Base-by-base conservation (phyloP, 2,797 vertebrate species). In the Lophotriccus pileatus region DNA sequence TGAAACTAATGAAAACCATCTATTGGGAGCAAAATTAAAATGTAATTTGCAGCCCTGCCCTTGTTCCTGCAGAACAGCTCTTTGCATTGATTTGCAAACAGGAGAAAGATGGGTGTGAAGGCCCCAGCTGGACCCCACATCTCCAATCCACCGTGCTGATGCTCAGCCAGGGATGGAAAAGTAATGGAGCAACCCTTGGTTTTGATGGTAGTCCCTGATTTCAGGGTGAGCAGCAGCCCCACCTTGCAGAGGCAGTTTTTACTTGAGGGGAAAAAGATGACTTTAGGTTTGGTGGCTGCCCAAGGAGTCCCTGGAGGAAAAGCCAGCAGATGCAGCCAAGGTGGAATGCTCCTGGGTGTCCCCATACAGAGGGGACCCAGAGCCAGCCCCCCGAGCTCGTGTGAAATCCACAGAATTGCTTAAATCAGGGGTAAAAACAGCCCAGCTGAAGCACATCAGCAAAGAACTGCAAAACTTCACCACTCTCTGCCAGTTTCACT, bases 341-440 rank as follows among this genome's bases (percentile, higher is more conserved):
- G 22, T 3, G 0, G 44, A 60, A 81, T 64, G 60, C 21, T 80
- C 22, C 60, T 28, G 56, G n/a, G 9, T 74, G 63, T 69, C 80
- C 43, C 68, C 43, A 3, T 1, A 2, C 6, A 2, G 23, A 28
- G 2, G 3, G 44, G 30, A 69, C n/a, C 41, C 0, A 0, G 16
- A 68, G 22, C 16, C 6, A 10, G n/a, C n/a, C 5, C 3, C 22
- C 6, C 67, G 28, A 23, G 20, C 66, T 17, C 77, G 39, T 43
- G 36, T 36, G 4, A 78, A 86, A 72, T 5, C 15, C 49, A 62
- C 14, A 7, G 10, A 68, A 3, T 2, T 76, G 74, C 44, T 60
- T 46, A 27, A 68, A 23, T 1, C 8, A 18, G n/a, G 6, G 5
- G 9, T 20, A 47, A 44, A 20, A 82, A 16, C 4, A 5, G 8